Evolutionary conservation across 2,113 vertebrate species (phyloP), one percentile per base, ranked within the genome.

Genomic region (Zapornia atra): DNA sequence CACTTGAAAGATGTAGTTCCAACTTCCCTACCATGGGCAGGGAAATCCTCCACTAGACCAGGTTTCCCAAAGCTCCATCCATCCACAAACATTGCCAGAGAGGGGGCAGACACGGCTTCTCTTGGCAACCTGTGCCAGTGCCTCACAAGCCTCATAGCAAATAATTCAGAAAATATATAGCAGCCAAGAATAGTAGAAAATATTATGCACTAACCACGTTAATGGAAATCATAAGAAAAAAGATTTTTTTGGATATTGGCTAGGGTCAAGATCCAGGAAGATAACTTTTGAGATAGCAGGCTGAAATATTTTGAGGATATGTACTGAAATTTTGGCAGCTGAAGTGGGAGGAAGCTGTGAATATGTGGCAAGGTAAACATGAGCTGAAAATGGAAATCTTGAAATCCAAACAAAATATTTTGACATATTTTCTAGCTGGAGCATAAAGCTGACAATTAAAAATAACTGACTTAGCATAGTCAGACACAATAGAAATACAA

Each of bases 401-500:
- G 81, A 76, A 96, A 94, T 79, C 33, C 65, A 91, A 53, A 89
- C 34, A 78, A 94, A 75, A 5, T 10, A 54, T 91, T 95, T 75
- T 15, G 25, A 84, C 26, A 76, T 4, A 50, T 92, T 86, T 72
- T 44, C 73, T 57, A 94, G 56, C 81, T 94, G 86, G 73, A 96
- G 6, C n/a, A 69, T 75, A 69, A 87, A 87, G 21, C 33, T 82
- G 77, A 89, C 81, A 92, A 95, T 91, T 95, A 86, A 92, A 91
- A 94, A 71, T 79, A 48, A 85, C 33, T 65, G 69, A 82, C 16
- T 91, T 75, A 84, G 68, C 56, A 57, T 44, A 91, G 72, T 88
- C 64, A 95, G 70, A 76, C 73, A 96, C 75, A 93, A 97, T 75
- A 81, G 88, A 92, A 83, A 76, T 50, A 91, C 44, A 87, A 91